phyloP scores from a whole-genome alignment of 2,888 invertebrate species.

The Lypha dubia region DNA sequence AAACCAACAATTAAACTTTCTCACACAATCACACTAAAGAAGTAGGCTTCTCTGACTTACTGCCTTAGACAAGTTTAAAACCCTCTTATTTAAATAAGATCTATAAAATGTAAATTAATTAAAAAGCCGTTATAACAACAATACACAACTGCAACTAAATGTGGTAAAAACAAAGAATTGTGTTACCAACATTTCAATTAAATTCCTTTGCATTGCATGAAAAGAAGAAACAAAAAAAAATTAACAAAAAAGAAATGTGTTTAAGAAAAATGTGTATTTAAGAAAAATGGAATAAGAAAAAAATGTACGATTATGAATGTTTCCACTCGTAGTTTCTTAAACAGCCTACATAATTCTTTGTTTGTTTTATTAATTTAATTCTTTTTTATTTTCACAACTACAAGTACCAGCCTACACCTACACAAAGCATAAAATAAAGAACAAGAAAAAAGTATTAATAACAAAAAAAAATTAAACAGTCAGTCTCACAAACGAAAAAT shows the following conservation, averaged over 20 bases:
- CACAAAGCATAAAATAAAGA: conserved; percentile 32
- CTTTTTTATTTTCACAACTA: conserved; percentile 28
- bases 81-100: conserved; percentile 59
- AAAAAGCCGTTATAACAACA: conserved; percentile 62
- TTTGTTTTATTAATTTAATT: conserved; percentile 31
- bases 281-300: not conserved
- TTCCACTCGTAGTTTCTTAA: conserved; percentile 24
- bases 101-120: conserved; percentile 70
- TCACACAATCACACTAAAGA: conserved; percentile 26
- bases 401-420: conserved; percentile 65
- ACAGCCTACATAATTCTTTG: conserved; percentile 67
- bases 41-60: not conserved
- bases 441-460: conserved; percentile 13
- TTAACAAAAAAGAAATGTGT: not conserved
- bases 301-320: conserved; percentile 26
- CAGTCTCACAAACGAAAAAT: conserved; percentile 37
- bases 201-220: conserved; percentile 56
- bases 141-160: conserved; percentile 46
- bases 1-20: conserved; percentile 12
- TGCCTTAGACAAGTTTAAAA: conserved; percentile 27
- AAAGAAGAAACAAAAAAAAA: conserved; percentile 35
- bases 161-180: conserved; percentile 51
- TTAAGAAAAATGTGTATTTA: not conserved
- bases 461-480: conserved; percentile 16
- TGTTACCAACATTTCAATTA: conserved; percentile 67